Evolutionary conservation across 2,888 invertebrate genomes (phyloP), one percentile per base, ranked within the genome.

Genomic region (Beris chalybata): DNA sequence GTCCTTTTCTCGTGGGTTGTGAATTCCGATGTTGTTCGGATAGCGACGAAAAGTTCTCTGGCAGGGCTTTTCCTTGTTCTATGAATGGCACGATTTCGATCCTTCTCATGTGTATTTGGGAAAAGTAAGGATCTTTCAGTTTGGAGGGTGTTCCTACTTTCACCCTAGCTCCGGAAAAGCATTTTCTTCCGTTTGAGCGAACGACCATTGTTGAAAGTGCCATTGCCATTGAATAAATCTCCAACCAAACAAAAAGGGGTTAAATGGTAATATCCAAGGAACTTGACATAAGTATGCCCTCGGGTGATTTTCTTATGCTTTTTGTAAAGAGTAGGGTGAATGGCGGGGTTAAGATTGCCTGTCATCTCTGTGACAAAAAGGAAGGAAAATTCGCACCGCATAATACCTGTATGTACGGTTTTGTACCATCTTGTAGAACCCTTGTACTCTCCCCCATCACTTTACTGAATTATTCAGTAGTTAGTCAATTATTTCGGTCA

Each of bases 161-260:
- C 15, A 5, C 4, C 50, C 15, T 48, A 3, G 15, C 15, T 15
- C 50, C 11, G 50, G 22, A 15, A 22, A 52, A 61, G n/a, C 59
- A 5, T 59, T 59, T 48, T 50, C 32, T 47, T 50, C 50, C 50
- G 22, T 22, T 22, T 22, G 31, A 38, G 54, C 53, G 63, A 53
- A 52, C 32, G 57, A 32, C 66, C 63, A 64, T 68, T 68, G 59
- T 66, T 57, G 66, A 57, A 58, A 66, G 68, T 68, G 66, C 56
- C 66, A 66, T 57, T 48, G 47, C 66, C 66, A 68, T 68, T 68
- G 66, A 68, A 68, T 64, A 68, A 68, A 68, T 68, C 68, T 68
- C 31, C 50, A 47, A 52, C 68, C 57, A 68, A 68, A 68, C 68
- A 68, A 68, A 66, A 68, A 68, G 66, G 68, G 68, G 68, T 68